These are phyloP conservation scores for Apis laboriosa DNA, from an alignment of 1,140 invertebrate genomes.

Conservation along the genomic window DNA sequence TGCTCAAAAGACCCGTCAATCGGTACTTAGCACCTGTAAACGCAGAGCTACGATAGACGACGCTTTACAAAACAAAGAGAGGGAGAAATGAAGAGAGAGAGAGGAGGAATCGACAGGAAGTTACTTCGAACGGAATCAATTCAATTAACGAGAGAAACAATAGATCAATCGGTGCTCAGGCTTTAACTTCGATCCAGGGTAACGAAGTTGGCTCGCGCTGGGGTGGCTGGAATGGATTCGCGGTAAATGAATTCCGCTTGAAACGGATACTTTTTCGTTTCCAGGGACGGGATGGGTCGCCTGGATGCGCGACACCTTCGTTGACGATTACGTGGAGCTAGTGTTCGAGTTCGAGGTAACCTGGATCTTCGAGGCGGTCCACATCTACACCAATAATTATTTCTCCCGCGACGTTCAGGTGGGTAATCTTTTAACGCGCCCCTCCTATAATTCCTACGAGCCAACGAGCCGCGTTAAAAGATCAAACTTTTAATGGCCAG, in stretches of 20 bases:
- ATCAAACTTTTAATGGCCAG: slow-evolving; percentile 40
- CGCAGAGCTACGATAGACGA: not conserved
- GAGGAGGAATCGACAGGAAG: not conserved
- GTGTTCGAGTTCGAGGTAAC: slow-evolving; percentile 86
- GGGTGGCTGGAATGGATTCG: slow-evolving; percentile 11
- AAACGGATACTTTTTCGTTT: slow-evolving; percentile 23
- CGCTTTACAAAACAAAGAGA: slow-evolving; percentile 23
- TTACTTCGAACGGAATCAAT: slow-evolving; percentile 36
- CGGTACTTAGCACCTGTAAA: slow-evolving; percentile 27
- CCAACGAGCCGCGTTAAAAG: not conserved
- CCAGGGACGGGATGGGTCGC: slow-evolving; percentile 90
- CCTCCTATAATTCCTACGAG: not conserved
- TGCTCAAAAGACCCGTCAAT: not conserved
- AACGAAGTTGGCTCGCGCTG: slow-evolving; percentile 27
- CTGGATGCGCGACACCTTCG: slow-evolving; percentile 86
- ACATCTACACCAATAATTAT: slow-evolving; percentile 88
- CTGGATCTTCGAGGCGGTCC: slow-evolving; percentile 85
- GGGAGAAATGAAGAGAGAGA: too few species aligned
- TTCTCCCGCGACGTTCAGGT: slow-evolving; percentile 86
- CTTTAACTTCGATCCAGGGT: slow-evolving; percentile 33
- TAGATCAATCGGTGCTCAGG: slow-evolving; percentile 39
- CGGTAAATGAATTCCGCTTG: slow-evolving; percentile 25
- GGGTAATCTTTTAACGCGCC: slow-evolving; percentile 77
- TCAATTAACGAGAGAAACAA: slow-evolving; percentile 51
- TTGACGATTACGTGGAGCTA: slow-evolving; percentile 82